phyloP scores from a whole-genome alignment of 2,797 vertebrate species.

The Channallabes apus region DNA sequence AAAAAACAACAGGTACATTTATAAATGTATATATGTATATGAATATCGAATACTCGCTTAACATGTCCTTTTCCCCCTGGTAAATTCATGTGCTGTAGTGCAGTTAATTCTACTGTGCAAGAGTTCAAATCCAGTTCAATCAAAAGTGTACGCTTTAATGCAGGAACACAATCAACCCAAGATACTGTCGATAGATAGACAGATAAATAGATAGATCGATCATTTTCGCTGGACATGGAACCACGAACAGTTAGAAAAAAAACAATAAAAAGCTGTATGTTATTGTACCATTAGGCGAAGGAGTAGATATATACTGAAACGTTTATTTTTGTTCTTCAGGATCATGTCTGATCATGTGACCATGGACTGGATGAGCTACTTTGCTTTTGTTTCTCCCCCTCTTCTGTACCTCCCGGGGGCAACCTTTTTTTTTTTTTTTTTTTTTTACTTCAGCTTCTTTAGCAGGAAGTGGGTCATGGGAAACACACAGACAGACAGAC shows the following conservation, averaged over 20 bases:
- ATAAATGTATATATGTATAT: not conserved
- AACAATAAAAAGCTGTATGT: not conserved
- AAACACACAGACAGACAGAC: slow-evolving; percentile 47
- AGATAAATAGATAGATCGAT: not conserved
- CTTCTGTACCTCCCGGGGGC: slow-evolving; percentile 41
- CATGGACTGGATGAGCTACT: slow-evolving; percentile 4
- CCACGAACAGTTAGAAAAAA: not conserved
- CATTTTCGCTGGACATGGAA: not conserved
- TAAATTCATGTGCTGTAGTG: not conserved
- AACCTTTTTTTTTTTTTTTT: slow-evolving; percentile 7
- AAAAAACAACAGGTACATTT: not conserved
- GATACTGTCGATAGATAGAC: not conserved
- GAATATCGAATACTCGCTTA: not conserved
- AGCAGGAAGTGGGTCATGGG: slow-evolving; percentile 57
- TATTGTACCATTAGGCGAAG: not conserved
- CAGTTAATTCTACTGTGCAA: not conserved
- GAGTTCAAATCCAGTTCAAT: not conserved
- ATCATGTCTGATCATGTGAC: slow-evolving; percentile 20
- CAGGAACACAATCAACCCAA: not conserved
- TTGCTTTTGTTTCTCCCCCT: slow-evolving; percentile 41
- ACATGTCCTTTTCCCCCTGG: no score
- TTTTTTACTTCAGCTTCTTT: slow-evolving; percentile 27
- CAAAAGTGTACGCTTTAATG: not conserved
- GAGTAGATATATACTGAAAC: slow-evolving; percentile 13
- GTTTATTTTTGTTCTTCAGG: slow-evolving; percentile 24